phyloP scores from a whole-genome alignment of 2,797 vertebrate species.

The Gambelia wislizenii region DNA sequence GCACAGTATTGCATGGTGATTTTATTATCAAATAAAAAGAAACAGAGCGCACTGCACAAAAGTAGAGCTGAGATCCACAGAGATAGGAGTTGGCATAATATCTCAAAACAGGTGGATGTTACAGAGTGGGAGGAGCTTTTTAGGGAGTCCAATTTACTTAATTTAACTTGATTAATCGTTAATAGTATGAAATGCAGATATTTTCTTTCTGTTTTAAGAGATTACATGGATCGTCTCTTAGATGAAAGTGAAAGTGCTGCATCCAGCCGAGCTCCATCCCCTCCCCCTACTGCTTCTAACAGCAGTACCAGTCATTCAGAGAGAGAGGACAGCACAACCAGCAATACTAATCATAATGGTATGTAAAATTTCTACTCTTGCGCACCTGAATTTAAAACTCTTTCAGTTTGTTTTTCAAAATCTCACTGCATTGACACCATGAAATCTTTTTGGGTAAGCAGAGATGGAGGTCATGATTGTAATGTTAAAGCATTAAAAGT shows the following conservation, averaged over 20 bases:
- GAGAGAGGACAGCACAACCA: conserved; percentile 83
- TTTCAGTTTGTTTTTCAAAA: neutral
- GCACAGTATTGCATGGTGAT: neutral
- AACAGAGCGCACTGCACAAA: neutral
- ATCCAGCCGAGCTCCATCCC: conserved; percentile 89
- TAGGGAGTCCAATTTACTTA: neutral
- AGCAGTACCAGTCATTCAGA: conserved; percentile 92
- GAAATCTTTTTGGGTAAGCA: neutral
- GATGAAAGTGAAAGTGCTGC: conserved; percentile 93
- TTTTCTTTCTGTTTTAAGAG: conserved; percentile 76
- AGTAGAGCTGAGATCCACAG: neutral
- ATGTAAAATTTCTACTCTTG: conserved; percentile 33
- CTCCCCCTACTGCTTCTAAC: conserved; percentile 90
- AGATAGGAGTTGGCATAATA: too few relatives aligned
- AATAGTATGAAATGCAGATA: neutral
- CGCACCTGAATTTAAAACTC: neutral
- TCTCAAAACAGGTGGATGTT: neutral
- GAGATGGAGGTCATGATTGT: neutral
- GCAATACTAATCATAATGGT: conserved; percentile 89
- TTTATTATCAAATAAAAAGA: neutral
- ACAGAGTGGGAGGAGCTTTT: neutral
- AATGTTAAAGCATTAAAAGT: neutral
- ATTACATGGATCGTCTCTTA: conserved; percentile 95
- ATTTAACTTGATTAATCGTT: neutral
- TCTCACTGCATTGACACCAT: neutral